A percentile compares a stretch with the other conserved stretches of the same genome.
phyloP scores from a whole-genome alignment of 2,888 invertebrate genomes.

The Gymnocheta viridis region DNA sequence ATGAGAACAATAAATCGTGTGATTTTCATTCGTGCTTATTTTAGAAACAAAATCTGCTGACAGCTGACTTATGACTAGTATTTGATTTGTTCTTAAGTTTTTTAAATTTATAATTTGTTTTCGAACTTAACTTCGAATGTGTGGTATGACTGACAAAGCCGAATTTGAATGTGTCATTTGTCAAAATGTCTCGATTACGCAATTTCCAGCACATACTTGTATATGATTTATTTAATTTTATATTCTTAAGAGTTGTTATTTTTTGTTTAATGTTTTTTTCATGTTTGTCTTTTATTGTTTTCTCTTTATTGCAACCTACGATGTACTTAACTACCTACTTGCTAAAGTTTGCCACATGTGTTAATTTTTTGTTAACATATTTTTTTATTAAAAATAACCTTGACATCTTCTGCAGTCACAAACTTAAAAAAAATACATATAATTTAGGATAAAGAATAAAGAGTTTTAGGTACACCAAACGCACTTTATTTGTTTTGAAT shows the following conservation, averaged over 20 bases:
- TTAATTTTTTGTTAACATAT: neutral
- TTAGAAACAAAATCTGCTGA: neutral
- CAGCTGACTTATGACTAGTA: neutral
- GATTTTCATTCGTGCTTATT: neutral
- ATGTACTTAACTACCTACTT: conserved; percentile 54
- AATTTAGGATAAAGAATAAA: too few relatives aligned
- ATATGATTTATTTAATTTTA: conserved; percentile 3
- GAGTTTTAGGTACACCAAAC: too few relatives aligned
- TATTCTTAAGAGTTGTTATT: conserved; percentile 2
- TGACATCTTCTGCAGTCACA: conserved; percentile 29
- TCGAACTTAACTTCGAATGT: neutral
- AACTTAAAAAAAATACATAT: neutral
- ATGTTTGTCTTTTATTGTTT: neutral
- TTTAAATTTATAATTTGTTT: neutral
- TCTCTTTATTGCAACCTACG: conserved; percentile 55
- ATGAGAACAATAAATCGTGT: neutral
- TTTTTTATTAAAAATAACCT: conserved; percentile 23
- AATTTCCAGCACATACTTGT: neutral
- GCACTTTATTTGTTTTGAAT: too few relatives aligned
- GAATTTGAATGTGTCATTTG: neutral
- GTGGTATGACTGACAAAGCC: neutral
- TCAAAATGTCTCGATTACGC: neutral
- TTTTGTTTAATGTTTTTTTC: neutral
- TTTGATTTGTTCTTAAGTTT: neutral
- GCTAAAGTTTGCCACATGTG: neutral